Evolutionary conservation across 2,888 invertebrate species (phyloP).

Genomic region (Ectemnius continuus): DNA sequence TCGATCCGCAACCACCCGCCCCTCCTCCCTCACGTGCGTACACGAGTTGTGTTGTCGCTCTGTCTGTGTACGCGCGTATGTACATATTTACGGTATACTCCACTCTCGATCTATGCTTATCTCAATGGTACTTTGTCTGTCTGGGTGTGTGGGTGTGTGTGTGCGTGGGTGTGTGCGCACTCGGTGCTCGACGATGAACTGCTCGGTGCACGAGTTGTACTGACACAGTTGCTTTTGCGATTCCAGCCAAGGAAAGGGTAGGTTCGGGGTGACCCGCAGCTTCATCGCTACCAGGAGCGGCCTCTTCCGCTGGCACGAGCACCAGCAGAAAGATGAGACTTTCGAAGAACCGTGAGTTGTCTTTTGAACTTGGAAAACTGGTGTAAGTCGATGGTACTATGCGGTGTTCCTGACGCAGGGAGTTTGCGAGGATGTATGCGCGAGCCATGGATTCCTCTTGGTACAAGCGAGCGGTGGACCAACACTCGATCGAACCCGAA

Average conservation of each 20-base stretch:
- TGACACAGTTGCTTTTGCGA: slow-evolving; percentile 60
- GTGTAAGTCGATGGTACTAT: not conserved
- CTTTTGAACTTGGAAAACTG: not conserved
- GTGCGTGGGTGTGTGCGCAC: no score
- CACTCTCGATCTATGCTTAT: no score
- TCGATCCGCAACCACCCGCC: not conserved
- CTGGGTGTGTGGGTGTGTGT: no score
- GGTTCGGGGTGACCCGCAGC: slow-evolving; percentile 90
- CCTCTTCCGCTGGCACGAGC: slow-evolving; percentile 92
- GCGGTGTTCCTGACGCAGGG: slow-evolving; percentile 78
- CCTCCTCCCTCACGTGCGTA: no score
- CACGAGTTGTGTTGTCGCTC: slow-evolving; percentile 1
- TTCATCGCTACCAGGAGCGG: slow-evolving; percentile 96
- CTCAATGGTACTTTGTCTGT: no score
- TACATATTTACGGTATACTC: no score
- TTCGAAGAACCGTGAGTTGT: slow-evolving; percentile 84
- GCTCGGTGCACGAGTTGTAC: not conserved
- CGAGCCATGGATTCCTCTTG: slow-evolving; percentile 92
- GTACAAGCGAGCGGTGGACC: slow-evolving; percentile 95
- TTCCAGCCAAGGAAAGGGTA: slow-evolving; percentile 92
- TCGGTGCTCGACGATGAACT: no score
- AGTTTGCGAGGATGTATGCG: slow-evolving; percentile 89
- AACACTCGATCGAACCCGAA: slow-evolving; percentile 90
- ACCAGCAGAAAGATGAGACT: slow-evolving; percentile 80
- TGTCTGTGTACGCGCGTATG: no score